These are phyloP conservation scores for Dicycla oo DNA, from an alignment of 2,888 invertebrate species.

Conservation along the genomic window DNA sequence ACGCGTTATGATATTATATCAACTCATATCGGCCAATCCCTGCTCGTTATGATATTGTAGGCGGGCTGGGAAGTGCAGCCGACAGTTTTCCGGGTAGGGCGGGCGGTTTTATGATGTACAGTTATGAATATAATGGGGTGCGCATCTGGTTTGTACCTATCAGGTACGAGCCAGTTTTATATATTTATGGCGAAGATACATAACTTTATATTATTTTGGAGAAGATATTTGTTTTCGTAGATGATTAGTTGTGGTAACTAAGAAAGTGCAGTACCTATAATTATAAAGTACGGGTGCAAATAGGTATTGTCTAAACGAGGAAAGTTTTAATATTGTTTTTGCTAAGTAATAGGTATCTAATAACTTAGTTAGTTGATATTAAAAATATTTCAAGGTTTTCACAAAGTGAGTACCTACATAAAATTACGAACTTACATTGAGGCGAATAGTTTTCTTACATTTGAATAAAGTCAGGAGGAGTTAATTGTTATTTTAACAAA, in stretches of 20 bases:
- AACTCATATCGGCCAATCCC: slow-evolving; percentile 89
- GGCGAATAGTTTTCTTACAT: background rate
- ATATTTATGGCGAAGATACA: slow-evolving; percentile 32
- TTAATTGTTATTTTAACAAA: background rate
- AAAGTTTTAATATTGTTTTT: background rate
- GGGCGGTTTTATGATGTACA: slow-evolving; percentile 88
- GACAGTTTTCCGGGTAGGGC: slow-evolving; percentile 85
- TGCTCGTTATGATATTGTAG: slow-evolving; percentile 90
- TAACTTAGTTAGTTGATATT: background rate
- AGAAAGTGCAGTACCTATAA: background rate
- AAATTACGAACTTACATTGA: background rate
- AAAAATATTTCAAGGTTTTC: no score
- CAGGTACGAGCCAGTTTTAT: slow-evolving; percentile 57
- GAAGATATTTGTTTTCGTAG: background rate
- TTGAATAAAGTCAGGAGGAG: background rate
- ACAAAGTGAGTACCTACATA: background rate
- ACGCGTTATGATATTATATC: slow-evolving; percentile 92
- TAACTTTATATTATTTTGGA: background rate
- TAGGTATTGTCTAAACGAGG: background rate
- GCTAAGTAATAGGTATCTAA: background rate
- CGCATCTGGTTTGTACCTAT: slow-evolving; percentile 64
- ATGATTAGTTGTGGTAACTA: background rate
- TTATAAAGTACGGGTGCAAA: background rate
- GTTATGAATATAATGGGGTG: slow-evolving; percentile 88
- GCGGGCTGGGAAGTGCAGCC: slow-evolving; percentile 81